Percentiles rank a stretch among this genome's conserved stretches.
Conservation (phyloP, 2,113 vertebrate genomes). For the Gymnorhina tibicen region DNA sequence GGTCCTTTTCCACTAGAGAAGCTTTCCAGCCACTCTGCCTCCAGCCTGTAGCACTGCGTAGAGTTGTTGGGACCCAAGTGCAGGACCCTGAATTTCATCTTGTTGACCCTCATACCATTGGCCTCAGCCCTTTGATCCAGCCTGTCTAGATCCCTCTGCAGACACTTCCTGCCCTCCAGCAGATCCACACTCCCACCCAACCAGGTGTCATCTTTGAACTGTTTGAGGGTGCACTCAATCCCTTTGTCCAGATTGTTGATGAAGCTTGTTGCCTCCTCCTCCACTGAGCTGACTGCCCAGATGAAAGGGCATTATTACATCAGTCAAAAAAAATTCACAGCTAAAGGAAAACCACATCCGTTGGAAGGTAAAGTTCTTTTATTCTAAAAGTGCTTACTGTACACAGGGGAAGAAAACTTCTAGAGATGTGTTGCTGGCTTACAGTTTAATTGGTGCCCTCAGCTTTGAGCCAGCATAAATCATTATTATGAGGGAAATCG, state of each 20-base stretch:
- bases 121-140: background rate
- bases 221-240: background rate
- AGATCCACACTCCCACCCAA: background rate
- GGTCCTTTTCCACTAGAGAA: background rate
- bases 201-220: background rate
- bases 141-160: background rate
- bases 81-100: background rate
- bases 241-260: background rate
- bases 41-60: background rate
- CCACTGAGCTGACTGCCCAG: background rate
- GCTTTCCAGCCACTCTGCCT: background rate
- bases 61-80: background rate
- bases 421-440: background rate
- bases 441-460: slow-evolving; percentile 11
- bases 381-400: background rate
- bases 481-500: background rate
- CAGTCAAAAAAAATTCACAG: background rate
- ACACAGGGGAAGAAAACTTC: background rate
- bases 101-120: background rate
- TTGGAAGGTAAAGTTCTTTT: background rate
- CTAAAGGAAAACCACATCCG: background rate
- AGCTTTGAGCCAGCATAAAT: background rate
- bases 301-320: background rate
- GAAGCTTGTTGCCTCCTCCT: background rate
- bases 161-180: background rate